phyloP scores from a whole-genome alignment of 2,797 vertebrate species.

The Denticeps clupeoides region DNA sequence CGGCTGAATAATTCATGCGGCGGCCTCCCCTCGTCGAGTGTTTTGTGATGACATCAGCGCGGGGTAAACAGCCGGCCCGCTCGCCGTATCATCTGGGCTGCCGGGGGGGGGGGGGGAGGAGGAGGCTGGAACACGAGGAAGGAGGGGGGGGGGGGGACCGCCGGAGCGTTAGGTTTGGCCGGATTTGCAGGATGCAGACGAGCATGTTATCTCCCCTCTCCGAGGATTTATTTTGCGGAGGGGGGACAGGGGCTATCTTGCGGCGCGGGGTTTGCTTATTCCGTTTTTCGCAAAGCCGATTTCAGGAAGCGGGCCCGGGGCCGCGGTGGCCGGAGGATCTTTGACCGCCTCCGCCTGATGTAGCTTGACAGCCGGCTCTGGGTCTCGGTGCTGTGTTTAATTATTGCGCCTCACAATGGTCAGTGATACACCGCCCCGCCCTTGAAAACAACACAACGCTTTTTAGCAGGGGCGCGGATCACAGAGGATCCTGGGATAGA shows the following conservation, averaged over 20 bases:
- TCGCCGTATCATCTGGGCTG: conserved; percentile 45
- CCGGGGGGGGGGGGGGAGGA: background rate
- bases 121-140: conserved; percentile 8
- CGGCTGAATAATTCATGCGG: conserved; percentile 76
- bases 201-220: conserved; percentile 33
- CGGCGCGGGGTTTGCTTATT: conserved; percentile 18
- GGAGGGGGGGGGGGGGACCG: background rate
- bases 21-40: conserved; percentile 61
- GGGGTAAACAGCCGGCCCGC: conserved; percentile 64
- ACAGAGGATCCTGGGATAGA: too few species aligned
- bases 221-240: conserved; percentile 38
- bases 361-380: conserved; percentile 48
- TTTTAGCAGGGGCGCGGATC: too few species aligned
- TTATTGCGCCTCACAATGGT: conserved; percentile 60
- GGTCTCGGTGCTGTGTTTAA: conserved; percentile 71
- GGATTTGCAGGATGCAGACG: conserved; percentile 36
- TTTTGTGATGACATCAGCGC: conserved; percentile 82
- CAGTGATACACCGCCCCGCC: conserved; percentile 35
- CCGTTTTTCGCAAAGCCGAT: conserved; percentile 26
- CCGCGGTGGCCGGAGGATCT: too few species aligned
- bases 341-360: too few species aligned
- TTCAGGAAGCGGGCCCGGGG: conserved; percentile 11
- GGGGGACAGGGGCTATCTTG: conserved; percentile 12
- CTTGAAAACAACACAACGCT: conserved; percentile 11
- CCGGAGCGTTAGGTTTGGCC: conserved; percentile 11